Evolutionary conservation across 2,888 invertebrate genomes (phyloP), one percentile per base, ranked within the genome.

Genomic region (Abrostola triplasia): DNA sequence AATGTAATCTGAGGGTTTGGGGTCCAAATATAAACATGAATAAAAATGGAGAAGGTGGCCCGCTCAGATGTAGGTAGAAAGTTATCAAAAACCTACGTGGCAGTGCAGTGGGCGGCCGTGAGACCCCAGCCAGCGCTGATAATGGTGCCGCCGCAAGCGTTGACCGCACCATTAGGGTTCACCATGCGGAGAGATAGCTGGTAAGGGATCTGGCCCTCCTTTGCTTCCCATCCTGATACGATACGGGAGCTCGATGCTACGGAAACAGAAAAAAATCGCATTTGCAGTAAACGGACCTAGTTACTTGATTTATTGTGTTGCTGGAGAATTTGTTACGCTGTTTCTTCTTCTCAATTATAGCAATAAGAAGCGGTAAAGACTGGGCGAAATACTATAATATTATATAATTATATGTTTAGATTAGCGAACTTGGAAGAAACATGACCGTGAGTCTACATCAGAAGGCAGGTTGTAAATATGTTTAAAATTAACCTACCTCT

Each of bases 151-250:
- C 92, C 91, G 49, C 92, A 92, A 6, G 85, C 83, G 40, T 59
- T 67, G 1, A 92, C 90, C 0, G n/a, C 62, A 0, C 91, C 92
- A 0, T 5, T 5, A 0, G 41, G 7, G 64, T 63, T 82, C 11
- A 90, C 86, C 87, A 90, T 89, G 0, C 92, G 87, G 9, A 92
- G 66, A 0, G 88, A 86, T 12, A 92, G 74, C 81, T 92, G 92
- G 81, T 81, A 86, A 0, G 92, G 92, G 61, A 92, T 70, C 85
- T 91, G 90, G 1, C 90, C 91, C 0, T 73, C 72, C 0, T 57
- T 36, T 0, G 92, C 91, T 51, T 91, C 90, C 91, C 91, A 92
- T 78, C 92, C 93, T 40, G 92, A 55, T n/a, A 36, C n/a, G 5
- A 35, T 53, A 37, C 52, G 24, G 5, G 40, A 37, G 7, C n/a